Evolutionary conservation across 1,140 invertebrate species (phyloP).

Genomic region (Sminthurinus signatus): DNA sequence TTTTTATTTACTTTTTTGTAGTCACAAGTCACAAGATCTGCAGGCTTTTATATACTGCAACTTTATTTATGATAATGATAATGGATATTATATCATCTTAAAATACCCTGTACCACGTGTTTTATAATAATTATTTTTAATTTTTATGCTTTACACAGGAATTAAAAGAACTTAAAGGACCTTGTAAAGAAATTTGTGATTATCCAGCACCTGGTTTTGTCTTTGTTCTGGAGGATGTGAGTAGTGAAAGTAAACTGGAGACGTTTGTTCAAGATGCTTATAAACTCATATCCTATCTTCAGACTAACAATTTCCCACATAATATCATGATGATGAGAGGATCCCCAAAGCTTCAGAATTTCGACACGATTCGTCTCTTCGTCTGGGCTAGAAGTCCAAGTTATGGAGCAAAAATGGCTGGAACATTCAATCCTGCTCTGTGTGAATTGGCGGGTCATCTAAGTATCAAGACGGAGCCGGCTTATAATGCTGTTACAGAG

Average conservation of each 20-base stretch:
- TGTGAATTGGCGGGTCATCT: conserved; percentile 65
- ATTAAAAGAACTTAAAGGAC: conserved; percentile 49
- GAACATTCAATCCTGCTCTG: conserved; percentile 55
- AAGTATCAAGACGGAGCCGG: conserved; percentile 48
- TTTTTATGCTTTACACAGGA: conserved; percentile 32
- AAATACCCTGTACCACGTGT: too few relatives aligned
- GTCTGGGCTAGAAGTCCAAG: conserved; percentile 57
- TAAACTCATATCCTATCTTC: conserved; percentile 50
- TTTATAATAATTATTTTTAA: too few relatives aligned
- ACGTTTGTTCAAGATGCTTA: conserved; percentile 44
- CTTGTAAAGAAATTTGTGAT: conserved; percentile 49
- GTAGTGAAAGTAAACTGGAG: conserved; percentile 44
- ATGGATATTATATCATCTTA: too few relatives aligned
- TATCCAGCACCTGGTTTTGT: conserved; percentile 59
- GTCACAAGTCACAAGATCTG: too few relatives aligned
- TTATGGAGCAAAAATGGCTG: conserved; percentile 51
- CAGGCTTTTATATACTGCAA: too few relatives aligned
- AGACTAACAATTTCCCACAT: conserved; percentile 56
- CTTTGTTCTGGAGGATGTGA: conserved; percentile 50
- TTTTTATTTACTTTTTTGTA: too few relatives aligned
- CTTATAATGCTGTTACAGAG: background rate
- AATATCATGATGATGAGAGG: conserved; percentile 61
- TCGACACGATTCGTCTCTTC: conserved; percentile 52
- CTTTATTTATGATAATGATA: too few relatives aligned
- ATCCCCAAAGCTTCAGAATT: conserved; percentile 36